Percentiles rank a stretch among this genome's conserved stretches.
Evolutionary conservation across 2,797 vertebrate genomes (phyloP).

Genomic region (Simalia tracyae): DNA sequence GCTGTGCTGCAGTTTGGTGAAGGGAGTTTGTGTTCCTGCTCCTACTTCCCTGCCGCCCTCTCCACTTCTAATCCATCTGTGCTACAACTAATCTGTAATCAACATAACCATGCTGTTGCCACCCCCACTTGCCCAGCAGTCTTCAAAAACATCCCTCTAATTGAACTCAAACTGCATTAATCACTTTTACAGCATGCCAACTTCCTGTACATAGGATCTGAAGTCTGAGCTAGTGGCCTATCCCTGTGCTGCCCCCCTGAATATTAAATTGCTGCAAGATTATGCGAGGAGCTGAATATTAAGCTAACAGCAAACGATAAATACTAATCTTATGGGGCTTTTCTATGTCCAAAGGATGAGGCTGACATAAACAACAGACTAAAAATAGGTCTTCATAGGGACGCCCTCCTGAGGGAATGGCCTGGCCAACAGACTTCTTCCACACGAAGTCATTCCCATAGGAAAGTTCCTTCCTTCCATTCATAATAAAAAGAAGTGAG

Average conservation of each 20-base stretch:
- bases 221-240: not conserved
- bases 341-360: not conserved
- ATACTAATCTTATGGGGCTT: not conserved
- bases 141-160: slow-evolving; percentile 5
- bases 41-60: not conserved
- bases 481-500: not conserved
- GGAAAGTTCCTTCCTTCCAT: not conserved
- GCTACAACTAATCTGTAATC: not conserved
- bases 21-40: not conserved
- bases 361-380: not conserved
- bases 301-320: not conserved
- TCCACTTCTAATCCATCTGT: not conserved
- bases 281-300: not conserved
- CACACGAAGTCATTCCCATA: not conserved
- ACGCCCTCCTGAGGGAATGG: not conserved
- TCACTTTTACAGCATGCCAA: slow-evolving; percentile 9
- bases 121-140: slow-evolving; percentile 4
- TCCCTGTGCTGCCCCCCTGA: not conserved
- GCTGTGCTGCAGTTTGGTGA: not conserved
- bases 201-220: not conserved
- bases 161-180: slow-evolving; percentile 6
- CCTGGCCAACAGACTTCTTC: not conserved
- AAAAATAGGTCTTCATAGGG: not conserved
- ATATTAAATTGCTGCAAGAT: not conserved
- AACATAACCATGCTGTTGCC: slow-evolving; percentile 13